Evolutionary conservation across 2,113 vertebrate species (phyloP).

Genomic region (Bufo bufo): DNA sequence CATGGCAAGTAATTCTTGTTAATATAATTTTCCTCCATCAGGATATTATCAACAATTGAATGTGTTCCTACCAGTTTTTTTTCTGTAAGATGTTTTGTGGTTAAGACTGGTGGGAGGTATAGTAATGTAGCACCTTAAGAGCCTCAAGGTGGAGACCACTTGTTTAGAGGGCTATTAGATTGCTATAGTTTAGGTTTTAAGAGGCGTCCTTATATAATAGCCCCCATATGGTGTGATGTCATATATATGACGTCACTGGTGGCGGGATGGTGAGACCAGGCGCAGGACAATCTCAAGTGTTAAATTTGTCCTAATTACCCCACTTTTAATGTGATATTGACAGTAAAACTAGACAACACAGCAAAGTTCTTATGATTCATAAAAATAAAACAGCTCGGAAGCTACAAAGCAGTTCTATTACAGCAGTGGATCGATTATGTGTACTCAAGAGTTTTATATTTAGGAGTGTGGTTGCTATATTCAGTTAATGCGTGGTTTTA

Average conservation of each 20-base stretch:
- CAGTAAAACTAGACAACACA: background rate
- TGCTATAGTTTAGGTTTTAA: background rate
- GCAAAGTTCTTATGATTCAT: background rate
- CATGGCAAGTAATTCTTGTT: too few species aligned
- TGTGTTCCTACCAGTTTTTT: too few species aligned
- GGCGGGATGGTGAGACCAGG: background rate
- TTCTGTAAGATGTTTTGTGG: too few species aligned
- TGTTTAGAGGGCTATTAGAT: background rate
- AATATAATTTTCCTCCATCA: too few species aligned
- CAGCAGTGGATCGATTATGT: constrained; percentile 10
- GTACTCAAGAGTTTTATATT: constrained; percentile 25
- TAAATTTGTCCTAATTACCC: background rate
- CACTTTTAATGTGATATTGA: background rate
- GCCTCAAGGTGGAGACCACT: background rate
- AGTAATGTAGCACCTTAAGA: background rate
- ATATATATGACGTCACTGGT: background rate
- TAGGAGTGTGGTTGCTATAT: constrained; percentile 20
- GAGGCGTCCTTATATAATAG: background rate
- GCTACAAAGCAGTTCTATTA: background rate
- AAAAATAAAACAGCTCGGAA: background rate
- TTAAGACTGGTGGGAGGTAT: background rate
- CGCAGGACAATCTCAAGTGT: background rate
- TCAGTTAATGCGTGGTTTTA: constrained; percentile 38
- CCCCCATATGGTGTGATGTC: background rate
- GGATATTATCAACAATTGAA: too few species aligned